Base-by-base conservation (phyloP, 2,797 vertebrate species). In the Apodemus agrarius region DNA sequence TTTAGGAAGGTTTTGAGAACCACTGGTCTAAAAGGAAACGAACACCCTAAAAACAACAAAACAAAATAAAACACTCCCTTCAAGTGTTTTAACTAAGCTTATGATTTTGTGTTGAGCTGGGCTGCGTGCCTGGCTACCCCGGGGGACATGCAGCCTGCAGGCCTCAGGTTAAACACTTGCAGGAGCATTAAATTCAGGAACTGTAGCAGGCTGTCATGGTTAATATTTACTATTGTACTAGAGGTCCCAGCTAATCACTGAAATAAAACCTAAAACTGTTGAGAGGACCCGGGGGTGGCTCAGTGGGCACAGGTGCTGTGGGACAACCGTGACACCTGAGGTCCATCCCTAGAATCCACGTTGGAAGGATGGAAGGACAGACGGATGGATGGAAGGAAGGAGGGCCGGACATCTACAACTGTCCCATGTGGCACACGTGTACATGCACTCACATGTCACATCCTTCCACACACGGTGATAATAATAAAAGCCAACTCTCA, bases 171-270 rank as follows among this genome's bases (percentile, higher is more conserved):
- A 65, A 37, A 52, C 19, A 69, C 46, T 52, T 17, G 22, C 26
- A n/a, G 24, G 37, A n/a, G 12, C 75, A 26, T 80, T 89, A 79
- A 83, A 86, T 93, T 89, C 61, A 94, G 74, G 40, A 89, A 61
- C n/a, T 82, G 13, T 40, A 88, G 57, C 31, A 46, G 22, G 67
- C 21, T 12, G 1, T 67, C 40, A 24, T 40, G 57, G 83, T 52
- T 74, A 67, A 43, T 40, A 43, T 54, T 69, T 9, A 29, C 12
- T 19, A 31, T 0, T 31, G 63, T 12, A 34, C 37, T 29, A 34
- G 84, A 59, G 81, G n/a, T 72, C 46, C 88, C 10, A 57, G 61
- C 54, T 59, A 91, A 22, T 26, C 22, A 90, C 6, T 29, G 29
- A 43, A 57, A 37, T 63, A n/a, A 69, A 54, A 79, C 75, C 65